Conservation (phyloP, 2,113 vertebrate species). For the Charadrius vociferus region DNA sequence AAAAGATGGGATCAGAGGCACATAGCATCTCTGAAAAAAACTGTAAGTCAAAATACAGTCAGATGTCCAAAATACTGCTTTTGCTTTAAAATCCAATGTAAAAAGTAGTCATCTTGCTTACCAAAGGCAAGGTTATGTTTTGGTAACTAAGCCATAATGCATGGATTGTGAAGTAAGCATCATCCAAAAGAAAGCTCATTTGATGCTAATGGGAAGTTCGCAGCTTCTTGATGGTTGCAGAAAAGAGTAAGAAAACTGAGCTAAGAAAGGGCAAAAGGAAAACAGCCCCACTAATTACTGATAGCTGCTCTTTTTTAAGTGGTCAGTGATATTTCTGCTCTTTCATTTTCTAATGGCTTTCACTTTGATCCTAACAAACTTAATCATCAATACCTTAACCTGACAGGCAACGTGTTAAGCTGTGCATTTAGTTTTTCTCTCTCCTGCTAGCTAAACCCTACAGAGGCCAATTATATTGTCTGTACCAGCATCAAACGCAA, state of each 20-base stretch:
- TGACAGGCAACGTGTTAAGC: not conserved
- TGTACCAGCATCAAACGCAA: conserved; percentile 36
- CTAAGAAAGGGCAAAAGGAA: not conserved
- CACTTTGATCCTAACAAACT: conserved; percentile 54
- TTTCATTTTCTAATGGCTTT: conserved; percentile 8
- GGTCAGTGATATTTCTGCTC: not conserved
- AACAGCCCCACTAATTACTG: not conserved
- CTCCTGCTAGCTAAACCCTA: not conserved
- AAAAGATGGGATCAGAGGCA: not conserved
- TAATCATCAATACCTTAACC: not conserved
- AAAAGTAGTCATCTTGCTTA: not conserved
- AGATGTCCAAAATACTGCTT: not conserved
- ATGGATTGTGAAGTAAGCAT: not conserved
- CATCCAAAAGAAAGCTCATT: not conserved
- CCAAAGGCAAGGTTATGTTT: not conserved
- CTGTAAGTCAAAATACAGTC: not conserved
- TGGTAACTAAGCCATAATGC: not conserved
- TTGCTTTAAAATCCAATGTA: not conserved
- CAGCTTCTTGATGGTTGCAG: not conserved
- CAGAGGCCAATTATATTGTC: conserved; percentile 46
- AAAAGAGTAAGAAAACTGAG: not conserved
- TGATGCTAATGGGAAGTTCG: not conserved
- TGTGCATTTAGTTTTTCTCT: not conserved
- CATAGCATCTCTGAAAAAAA: not conserved
- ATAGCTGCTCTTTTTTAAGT: not conserved